Percentiles rank a stretch among this genome's conserved stretches.
Conservation (phyloP, 2,888 invertebrate species). For the Calliopum simillimum region DNA sequence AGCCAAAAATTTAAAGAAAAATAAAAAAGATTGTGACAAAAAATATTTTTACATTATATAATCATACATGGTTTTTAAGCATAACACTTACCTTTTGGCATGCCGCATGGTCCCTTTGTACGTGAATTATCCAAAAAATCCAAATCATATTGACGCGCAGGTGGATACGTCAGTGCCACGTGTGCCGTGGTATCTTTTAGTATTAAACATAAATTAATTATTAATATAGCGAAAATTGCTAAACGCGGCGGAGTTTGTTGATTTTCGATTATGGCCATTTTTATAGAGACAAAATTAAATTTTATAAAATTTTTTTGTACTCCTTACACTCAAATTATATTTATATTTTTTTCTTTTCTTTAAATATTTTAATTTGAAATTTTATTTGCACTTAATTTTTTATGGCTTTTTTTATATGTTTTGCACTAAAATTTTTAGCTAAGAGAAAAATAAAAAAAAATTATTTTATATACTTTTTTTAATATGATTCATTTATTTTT, state of each 20-base stretch:
- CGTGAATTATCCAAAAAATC: slow-evolving; percentile 93
- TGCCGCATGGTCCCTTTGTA: slow-evolving; percentile 92
- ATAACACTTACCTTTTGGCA: slow-evolving; percentile 86
- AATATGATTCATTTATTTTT: too few species aligned
- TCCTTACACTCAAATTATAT: too few species aligned
- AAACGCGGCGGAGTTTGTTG: slow-evolving; percentile 32
- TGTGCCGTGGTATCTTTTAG: slow-evolving; percentile 68
- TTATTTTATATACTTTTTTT: not conserved
- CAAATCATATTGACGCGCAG: slow-evolving; percentile 87
- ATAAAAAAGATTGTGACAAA: not conserved
- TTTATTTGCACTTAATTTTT: too few species aligned
- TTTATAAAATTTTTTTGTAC: too few species aligned
- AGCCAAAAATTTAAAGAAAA: not conserved
- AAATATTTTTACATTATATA: not conserved
- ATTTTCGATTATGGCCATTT: slow-evolving; percentile 23
- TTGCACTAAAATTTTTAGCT: not conserved
- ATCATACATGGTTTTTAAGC: not conserved
- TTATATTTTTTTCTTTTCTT: too few species aligned
- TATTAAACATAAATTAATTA: slow-evolving; percentile 39
- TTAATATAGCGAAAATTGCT: slow-evolving; percentile 24
- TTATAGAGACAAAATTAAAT: not conserved
- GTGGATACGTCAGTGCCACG: slow-evolving; percentile 90
- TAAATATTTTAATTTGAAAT: too few species aligned
- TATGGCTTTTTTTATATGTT: too few species aligned
- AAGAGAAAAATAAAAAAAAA: not conserved